Conservation (phyloP, 2,797 vertebrate genomes). For the Hippocampus kuda region DNA sequence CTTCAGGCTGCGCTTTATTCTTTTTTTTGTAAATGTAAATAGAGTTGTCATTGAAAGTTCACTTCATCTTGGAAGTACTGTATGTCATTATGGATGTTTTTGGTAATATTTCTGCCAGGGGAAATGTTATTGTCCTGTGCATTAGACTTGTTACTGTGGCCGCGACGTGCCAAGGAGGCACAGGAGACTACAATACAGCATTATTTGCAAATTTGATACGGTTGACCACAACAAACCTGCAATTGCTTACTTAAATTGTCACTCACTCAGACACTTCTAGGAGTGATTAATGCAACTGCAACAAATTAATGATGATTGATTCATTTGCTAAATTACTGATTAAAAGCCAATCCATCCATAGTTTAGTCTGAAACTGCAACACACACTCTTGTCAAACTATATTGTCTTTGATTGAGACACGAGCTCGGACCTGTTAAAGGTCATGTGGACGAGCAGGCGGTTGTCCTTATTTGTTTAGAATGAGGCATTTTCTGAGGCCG, state of each 20-base stretch:
- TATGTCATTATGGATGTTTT: background rate
- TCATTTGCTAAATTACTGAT: background rate
- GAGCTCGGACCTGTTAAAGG: background rate
- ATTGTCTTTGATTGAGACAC: background rate
- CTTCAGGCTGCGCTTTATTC: background rate
- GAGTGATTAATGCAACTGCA: background rate
- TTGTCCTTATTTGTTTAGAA: background rate
- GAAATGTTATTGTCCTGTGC: background rate
- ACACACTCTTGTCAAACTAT: background rate
- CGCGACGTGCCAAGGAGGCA: background rate
- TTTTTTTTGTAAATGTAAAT: background rate
- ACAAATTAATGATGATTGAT: background rate
- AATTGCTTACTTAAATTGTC: background rate
- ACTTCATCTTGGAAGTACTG: background rate
- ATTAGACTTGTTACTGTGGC: background rate
- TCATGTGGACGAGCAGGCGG: background rate
- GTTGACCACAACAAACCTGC: no score
- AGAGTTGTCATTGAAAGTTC: background rate
- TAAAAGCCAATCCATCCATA: background rate
- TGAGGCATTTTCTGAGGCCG: background rate
- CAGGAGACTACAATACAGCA: background rate
- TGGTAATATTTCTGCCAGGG: background rate
- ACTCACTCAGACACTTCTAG: background rate
- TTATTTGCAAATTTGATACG: background rate
- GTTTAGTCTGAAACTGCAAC: background rate